phyloP scores from a whole-genome alignment of 2,797 vertebrate species.

The Myotis myotis region DNA sequence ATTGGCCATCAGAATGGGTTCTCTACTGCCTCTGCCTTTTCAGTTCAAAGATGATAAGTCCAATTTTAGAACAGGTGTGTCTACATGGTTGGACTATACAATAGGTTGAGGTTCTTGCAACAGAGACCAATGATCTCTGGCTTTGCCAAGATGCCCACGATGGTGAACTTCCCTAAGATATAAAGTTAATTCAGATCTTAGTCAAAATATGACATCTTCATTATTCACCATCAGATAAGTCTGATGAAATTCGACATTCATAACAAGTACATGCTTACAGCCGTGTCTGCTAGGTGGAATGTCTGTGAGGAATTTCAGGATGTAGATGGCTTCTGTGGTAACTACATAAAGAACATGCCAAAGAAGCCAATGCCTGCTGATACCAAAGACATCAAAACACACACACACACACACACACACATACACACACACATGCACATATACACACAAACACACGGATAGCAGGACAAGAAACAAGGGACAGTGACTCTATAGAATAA shows the following conservation, averaged over 20 bases:
- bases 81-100: no score
- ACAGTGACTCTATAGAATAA: background rate
- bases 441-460: no score
- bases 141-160: background rate
- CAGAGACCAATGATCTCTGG: background rate
- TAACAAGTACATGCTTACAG: background rate
- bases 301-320: background rate
- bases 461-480: background rate
- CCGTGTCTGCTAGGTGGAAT: background rate
- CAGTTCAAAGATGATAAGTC: background rate
- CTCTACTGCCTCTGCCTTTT: background rate
- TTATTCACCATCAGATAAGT: background rate
- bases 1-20: background rate
- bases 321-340: background rate
- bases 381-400: no score
- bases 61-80: fast-evolving
- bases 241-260: background rate
- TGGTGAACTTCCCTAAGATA: background rate
- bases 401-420: background rate
- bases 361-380: no score
- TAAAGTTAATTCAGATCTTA: background rate
- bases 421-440: no score
- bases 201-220: background rate
- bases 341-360: background rate
- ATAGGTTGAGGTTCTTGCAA: fast-evolving